Evolutionary conservation across 1,140 invertebrate species (phyloP).

Genomic region (Cherax quadricarinatus): DNA sequence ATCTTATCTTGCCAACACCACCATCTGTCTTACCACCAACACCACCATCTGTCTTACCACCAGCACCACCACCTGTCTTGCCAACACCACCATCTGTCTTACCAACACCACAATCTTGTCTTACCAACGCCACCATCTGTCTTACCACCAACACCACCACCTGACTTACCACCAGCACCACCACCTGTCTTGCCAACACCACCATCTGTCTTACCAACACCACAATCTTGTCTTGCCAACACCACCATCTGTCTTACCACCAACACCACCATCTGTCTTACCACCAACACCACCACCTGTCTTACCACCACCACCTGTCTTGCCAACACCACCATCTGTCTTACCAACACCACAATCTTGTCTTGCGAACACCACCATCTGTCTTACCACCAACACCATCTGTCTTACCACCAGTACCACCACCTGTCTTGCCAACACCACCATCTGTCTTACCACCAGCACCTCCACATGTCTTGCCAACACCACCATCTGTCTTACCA

Average conservation of each 20-base stretch:
- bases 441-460: neutral
- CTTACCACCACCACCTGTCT: neutral
- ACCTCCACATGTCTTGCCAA: neutral
- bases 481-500: neutral
- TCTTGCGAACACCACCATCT: neutral
- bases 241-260: neutral
- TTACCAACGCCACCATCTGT: no score
- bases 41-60: neutral
- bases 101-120: no score
- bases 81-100: no score
- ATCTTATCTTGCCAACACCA: neutral
- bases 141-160: no score
- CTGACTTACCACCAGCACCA: no score
- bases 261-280: neutral
- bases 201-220: no score
- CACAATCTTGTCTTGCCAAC: no score
- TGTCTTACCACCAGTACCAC: neutral
- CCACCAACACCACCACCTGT: neutral
- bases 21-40: neutral
- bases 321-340: neutral
- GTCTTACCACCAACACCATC: neutral
- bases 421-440: neutral
- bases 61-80: neutral
- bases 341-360: no score
- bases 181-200: no score